phyloP scores from a whole-genome alignment of 2,888 invertebrate genomes.

The Euclidia mi region DNA sequence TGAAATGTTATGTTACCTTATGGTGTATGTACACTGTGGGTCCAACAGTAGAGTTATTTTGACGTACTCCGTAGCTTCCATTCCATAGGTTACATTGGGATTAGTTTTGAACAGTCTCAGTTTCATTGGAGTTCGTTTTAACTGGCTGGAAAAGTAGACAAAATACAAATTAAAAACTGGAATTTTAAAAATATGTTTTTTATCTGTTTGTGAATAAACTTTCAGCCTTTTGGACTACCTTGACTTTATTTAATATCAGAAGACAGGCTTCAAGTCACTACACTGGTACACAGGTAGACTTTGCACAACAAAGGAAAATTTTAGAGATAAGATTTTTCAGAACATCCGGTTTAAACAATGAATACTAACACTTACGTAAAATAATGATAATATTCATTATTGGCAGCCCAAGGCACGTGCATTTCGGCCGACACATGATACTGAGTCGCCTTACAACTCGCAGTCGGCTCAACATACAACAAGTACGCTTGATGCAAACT shows the following conservation, averaged over 20 bases:
- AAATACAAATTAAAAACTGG: not conserved
- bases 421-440: constrained; percentile 91
- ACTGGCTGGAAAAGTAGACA: constrained; percentile 69
- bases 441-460: constrained; percentile 74
- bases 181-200: too few species aligned
- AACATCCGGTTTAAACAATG: too few species aligned
- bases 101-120: constrained; percentile 89
- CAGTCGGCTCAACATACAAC: constrained; percentile 89
- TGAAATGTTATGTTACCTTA: constrained; percentile 91
- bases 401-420: constrained; percentile 92
- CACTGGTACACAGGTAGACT: too few species aligned
- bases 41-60: constrained; percentile 91
- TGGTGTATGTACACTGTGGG: constrained; percentile 92
- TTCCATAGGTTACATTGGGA: constrained; percentile 76
- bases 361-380: constrained; percentile 89
- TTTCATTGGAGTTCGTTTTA: constrained; percentile 87
- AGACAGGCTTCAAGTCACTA: too few species aligned
- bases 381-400: constrained; percentile 90
- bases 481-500: constrained; percentile 91
- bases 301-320: too few species aligned
- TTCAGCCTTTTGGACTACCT: too few species aligned
- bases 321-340: too few species aligned
- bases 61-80: constrained; percentile 78
- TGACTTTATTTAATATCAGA: too few species aligned
- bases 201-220: too few species aligned